These are phyloP conservation scores for Notarius quadriscutis DNA, from an alignment of 2,113 vertebrate genomes.

Conservation along the genomic window DNA sequence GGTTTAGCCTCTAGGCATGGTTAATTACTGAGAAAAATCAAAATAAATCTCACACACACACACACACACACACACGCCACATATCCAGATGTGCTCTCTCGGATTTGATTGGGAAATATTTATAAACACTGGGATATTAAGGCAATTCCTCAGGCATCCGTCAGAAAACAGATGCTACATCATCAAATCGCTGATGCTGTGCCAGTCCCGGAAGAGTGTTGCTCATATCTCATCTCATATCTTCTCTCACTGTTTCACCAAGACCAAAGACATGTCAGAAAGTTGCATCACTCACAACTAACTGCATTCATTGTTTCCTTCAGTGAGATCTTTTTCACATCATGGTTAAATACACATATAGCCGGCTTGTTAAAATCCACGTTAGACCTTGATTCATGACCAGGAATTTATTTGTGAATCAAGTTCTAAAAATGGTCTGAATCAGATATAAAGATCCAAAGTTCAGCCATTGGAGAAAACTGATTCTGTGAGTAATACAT, in stretches of 20 bases:
- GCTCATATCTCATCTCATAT: neutral
- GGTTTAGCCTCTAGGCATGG: slow-evolving; percentile 13
- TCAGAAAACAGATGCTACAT: slow-evolving; percentile 49
- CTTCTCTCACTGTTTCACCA: neutral
- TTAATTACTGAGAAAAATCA: slow-evolving; percentile 24
- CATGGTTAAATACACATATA: neutral
- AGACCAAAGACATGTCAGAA: slow-evolving; percentile 1
- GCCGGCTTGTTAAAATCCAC: neutral
- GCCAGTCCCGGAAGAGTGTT: slow-evolving; percentile 3
- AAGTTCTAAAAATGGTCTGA: neutral
- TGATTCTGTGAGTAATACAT: neutral
- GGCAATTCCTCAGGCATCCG: slow-evolving; percentile 18
- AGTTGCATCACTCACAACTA: neutral
- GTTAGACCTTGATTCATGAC: neutral
- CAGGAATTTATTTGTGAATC: neutral
- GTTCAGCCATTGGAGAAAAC: neutral
- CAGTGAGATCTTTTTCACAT: neutral
- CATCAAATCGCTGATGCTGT: slow-evolving; percentile 15
- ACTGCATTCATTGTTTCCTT: neutral
- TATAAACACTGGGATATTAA: slow-evolving; percentile 46
- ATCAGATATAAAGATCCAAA: neutral
- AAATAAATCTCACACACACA: slow-evolving; percentile 2
- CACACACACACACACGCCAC: neutral
- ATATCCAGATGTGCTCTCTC: slow-evolving; percentile 15
- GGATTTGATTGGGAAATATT: slow-evolving; percentile 47